These are phyloP conservation scores for Silurus glanis DNA, from an alignment of 2,113 vertebrate genomes.

Conservation along the genomic window DNA sequence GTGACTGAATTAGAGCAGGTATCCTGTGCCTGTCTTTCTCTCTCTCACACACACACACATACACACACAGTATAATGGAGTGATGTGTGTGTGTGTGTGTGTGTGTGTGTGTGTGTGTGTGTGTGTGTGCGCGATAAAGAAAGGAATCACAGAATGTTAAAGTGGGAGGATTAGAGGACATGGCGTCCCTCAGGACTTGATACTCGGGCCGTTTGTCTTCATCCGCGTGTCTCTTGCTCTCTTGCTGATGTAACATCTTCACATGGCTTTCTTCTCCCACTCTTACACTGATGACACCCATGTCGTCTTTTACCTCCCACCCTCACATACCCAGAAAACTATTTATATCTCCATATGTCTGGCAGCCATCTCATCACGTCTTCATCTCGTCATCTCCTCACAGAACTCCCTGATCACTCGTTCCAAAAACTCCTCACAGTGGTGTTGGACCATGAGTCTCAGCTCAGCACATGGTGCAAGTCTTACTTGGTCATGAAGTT, in stretches of 20 bases:
- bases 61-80: not conserved
- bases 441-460: not conserved
- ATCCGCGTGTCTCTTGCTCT: not conserved
- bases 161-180: not conserved
- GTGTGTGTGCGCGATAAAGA: not conserved
- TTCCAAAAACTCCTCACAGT: not conserved
- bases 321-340: conserved; percentile 7
- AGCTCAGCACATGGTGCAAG: conserved; percentile 10
- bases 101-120: not conserved
- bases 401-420: conserved; percentile 6
- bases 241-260: not conserved
- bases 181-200: not conserved
- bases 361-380: conserved; percentile 7
- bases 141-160: not conserved
- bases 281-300: conserved; percentile 8
- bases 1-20: conserved; percentile 30
- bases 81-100: not conserved
- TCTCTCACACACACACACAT: not conserved
- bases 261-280: not conserved
- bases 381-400: conserved; percentile 17
- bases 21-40: not conserved
- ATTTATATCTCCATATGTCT: conserved; percentile 27
- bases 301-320: conserved; percentile 18
- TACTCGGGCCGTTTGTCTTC: not conserved
- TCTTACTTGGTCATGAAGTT: conserved; percentile 7